Evolutionary conservation across 2,113 vertebrate genomes (phyloP).

Genomic region (Piaya cayana): DNA sequence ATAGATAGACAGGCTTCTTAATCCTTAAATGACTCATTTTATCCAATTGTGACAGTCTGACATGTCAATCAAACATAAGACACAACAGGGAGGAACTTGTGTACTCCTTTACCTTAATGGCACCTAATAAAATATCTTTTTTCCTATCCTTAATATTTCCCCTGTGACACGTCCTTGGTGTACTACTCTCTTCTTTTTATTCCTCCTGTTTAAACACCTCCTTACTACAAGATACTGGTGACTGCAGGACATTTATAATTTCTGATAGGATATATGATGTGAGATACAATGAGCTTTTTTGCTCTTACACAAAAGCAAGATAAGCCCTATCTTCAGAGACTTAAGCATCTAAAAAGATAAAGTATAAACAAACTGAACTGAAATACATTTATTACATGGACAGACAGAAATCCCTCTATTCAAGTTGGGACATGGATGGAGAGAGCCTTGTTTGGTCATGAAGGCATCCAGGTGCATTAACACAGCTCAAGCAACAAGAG

Average conservation of each 20-base stretch:
- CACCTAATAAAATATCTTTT: not conserved
- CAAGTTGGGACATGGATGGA: not conserved
- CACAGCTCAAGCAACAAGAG: not conserved
- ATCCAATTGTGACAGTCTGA: not conserved
- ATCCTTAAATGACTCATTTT: not conserved
- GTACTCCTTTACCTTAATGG: not conserved
- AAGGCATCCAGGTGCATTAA: not conserved
- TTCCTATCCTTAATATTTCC: not conserved
- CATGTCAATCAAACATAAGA: not conserved
- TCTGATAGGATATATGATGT: not conserved
- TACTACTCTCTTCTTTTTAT: fast-evolving
- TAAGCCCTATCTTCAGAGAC: not conserved
- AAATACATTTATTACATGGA: not conserved
- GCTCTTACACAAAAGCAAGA: not conserved
- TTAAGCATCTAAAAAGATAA: not conserved
- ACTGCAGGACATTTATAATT: not conserved
- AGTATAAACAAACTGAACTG: not conserved
- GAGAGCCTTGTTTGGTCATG: not conserved
- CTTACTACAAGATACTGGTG: not conserved
- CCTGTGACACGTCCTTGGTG: not conserved
- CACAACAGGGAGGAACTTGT: not conserved
- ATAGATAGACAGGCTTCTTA: not conserved
- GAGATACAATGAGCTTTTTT: not conserved
- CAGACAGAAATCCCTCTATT: not conserved
- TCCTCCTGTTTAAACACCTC: not conserved